Evolutionary conservation across 2,888 invertebrate species (phyloP).

Genomic region (Meghimatium bilineatum): DNA sequence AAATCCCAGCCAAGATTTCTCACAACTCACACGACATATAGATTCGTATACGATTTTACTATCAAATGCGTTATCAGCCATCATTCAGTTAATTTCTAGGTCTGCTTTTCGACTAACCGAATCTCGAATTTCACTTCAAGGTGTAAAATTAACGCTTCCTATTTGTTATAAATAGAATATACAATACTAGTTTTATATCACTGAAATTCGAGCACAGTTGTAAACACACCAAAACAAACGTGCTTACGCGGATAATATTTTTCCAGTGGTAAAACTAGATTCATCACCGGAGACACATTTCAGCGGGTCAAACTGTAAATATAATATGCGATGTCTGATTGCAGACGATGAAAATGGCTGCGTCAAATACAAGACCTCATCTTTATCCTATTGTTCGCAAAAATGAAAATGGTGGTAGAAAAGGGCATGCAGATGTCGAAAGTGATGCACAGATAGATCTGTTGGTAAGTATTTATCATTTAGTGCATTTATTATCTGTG

Average conservation of each 20-base stretch:
- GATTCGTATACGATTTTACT: too few relatives aligned
- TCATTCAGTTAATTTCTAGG: too few relatives aligned
- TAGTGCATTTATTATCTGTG: background rate
- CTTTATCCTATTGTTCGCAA: slow-evolving; percentile 25
- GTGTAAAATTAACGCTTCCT: too few relatives aligned
- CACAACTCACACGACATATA: too few relatives aligned
- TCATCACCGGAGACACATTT: background rate
- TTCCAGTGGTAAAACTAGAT: background rate
- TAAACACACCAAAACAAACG: background rate
- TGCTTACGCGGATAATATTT: background rate
- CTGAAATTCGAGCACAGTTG: background rate
- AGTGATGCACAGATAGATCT: slow-evolving; percentile 17
- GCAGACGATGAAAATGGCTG: slow-evolving; percentile 7
- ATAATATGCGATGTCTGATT: background rate
- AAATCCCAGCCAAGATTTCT: too few relatives aligned
- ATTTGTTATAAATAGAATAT: too few relatives aligned
- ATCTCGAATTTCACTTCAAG: too few relatives aligned
- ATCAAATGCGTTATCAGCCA: too few relatives aligned
- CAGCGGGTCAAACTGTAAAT: background rate
- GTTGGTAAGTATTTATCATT: slow-evolving; percentile 1
- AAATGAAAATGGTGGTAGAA: background rate
- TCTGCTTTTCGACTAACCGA: too few relatives aligned
- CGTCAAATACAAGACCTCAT: slow-evolving; percentile 9
- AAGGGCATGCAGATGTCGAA: background rate
- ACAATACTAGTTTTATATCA: background rate